phyloP scores from a whole-genome alignment of 2,113 vertebrate species.

The Argyrosomus japonicus region DNA sequence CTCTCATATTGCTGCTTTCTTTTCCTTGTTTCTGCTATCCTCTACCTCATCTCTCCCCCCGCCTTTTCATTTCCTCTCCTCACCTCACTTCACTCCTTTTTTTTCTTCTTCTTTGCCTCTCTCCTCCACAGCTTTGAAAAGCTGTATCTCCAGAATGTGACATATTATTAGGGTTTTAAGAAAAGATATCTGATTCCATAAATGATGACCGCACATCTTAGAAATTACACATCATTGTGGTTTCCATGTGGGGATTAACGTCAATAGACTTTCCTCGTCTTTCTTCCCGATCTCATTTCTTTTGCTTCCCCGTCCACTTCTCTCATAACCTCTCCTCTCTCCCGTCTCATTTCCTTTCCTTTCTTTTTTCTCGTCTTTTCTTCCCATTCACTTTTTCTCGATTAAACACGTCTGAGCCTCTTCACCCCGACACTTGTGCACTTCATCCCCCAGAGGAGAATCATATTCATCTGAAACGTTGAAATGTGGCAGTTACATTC shows the following conservation, averaged over 20 bases:
- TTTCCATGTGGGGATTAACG: conserved; percentile 3
- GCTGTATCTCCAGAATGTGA: conserved; percentile 25
- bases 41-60: conserved; percentile 37
- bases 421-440: neutral
- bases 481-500: neutral
- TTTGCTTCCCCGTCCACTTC: conserved; percentile 50
- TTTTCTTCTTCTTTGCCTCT: neutral
- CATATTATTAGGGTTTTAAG: conserved; percentile 36
- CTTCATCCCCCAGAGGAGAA: neutral
- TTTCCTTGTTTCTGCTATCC: conserved; percentile 18
- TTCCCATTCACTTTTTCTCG: neutral
- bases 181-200: conserved; percentile 54
- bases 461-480: neutral
- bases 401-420: neutral
- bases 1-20: conserved; percentile 4
- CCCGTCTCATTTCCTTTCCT: too few species aligned
- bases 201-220: conserved; percentile 19
- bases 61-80: conserved; percentile 68
- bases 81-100: neutral
- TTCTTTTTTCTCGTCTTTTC: neutral
- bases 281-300: neutral
- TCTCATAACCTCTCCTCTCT: neutral
- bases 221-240: conserved; percentile 46
- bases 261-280: conserved; percentile 31
- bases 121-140: conserved; percentile 39